Evolutionary conservation across 1,140 invertebrate species (phyloP), one percentile per base, ranked within the genome.

Genomic region (Pogonomyrmex barbatus): DNA sequence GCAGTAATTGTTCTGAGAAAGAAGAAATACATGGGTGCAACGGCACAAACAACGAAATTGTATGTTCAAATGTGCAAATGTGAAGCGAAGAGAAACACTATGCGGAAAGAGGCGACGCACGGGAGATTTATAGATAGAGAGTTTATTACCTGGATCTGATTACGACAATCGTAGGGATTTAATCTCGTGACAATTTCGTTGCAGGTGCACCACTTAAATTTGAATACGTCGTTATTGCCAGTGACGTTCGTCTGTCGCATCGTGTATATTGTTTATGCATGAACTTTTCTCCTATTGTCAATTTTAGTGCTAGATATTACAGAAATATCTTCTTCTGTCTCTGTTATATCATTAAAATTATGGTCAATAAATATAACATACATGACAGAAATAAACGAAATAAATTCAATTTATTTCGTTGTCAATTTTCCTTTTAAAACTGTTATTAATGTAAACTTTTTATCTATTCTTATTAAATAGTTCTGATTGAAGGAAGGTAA

Each of bases 141-240:
- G 90, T 89, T 91, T 91, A 90, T 90, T 90, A 90, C 87, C 78
- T 79, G 82, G 78, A 90, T 90, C 88, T 90, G 89, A 90, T 90
- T 90, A 90, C 86, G 65, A 39, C 70, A 85, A 71, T 90, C 86
- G 82, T 78, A 78, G 63, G 88, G 86, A 90, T 90, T 90, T 88
- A 90, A 90, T 90, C 89, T 88, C 88, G 56, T 60, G 62, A 82
- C 88, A 79, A 90, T 90, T 88, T 87, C 65, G 86, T 17, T 68
- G 65, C 63, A 52, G 65, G 77, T 78, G 63, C 58, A 86, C 83
- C 77, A 75, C 45, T 88, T 88, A 90, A 90, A 90, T 90, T 90
- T 85, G 81, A 87, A 89, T 81, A 81, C 75, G 60, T 83, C 50
- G 88, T 87, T 90, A 89, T 87, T 81, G 60, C 62, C 47, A 88